A percentile compares a stretch with the other conserved stretches of the same genome.
These are phyloP conservation scores for Morpho deidamia DNA, from an alignment of 2,888 invertebrate species.

Conservation along the genomic window DNA sequence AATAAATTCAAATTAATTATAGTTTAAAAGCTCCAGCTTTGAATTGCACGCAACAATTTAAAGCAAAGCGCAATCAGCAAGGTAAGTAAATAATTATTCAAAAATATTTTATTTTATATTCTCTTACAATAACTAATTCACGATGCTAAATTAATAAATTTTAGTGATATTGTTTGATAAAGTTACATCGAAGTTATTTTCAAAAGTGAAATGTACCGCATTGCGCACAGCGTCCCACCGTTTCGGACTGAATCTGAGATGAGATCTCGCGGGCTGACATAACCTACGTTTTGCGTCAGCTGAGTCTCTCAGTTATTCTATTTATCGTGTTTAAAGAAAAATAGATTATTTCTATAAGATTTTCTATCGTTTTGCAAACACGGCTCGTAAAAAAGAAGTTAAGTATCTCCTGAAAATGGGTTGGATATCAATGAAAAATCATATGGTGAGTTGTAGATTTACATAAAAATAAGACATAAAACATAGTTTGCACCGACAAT, in stretches of 20 bases:
- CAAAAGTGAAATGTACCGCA: conserved; percentile 60
- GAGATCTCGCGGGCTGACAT: conserved; percentile 62
- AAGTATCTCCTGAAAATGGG: conserved; percentile 65
- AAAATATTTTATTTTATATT: too few species aligned
- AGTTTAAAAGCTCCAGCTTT: too few species aligned
- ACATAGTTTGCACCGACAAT: too few species aligned
- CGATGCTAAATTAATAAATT: too few species aligned
- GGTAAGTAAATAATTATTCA: too few species aligned
- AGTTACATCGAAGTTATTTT: conserved; percentile 7
- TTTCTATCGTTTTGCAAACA: conserved; percentile 32
- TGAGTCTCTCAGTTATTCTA: conserved; percentile 1
- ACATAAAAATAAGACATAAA: too few species aligned
- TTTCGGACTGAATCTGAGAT: conserved; percentile 64
- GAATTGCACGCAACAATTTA: too few species aligned
- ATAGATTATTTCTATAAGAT: not conserved
- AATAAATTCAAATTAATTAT: too few species aligned
- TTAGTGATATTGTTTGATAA: too few species aligned
- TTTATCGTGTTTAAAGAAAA: conserved; percentile 1
- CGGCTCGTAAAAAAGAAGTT: conserved; percentile 55
- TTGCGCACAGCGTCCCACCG: conserved; percentile 73
- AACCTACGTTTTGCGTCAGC: conserved; percentile 44
- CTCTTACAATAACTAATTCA: too few species aligned
- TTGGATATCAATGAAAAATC: conserved; percentile 75
- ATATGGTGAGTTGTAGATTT: conserved; percentile 65
- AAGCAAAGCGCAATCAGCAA: too few species aligned